phyloP scores from a whole-genome alignment of 2,113 vertebrate species.

The Trogon surrucura region DNA sequence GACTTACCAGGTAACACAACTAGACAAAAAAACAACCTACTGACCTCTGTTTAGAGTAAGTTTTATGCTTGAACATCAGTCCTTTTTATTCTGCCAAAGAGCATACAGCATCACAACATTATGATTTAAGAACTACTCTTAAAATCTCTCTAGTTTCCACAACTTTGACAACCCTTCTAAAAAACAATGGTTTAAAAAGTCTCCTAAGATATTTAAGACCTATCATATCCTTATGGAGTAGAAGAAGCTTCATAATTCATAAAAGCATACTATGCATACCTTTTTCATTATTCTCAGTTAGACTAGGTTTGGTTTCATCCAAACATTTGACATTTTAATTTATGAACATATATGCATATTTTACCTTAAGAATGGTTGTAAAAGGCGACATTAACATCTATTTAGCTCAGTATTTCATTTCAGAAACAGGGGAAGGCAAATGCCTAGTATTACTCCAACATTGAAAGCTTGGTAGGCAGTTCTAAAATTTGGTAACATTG shows the following conservation, averaged over 20 bases:
- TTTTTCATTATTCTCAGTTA: not conserved
- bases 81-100: not conserved
- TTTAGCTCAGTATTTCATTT: not conserved
- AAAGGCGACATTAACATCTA: not conserved
- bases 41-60: not conserved
- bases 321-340: not conserved
- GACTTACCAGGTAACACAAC: conserved; percentile 24
- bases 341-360: not conserved
- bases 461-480: not conserved
- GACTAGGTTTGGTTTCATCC: not conserved
- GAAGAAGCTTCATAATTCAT: not conserved
- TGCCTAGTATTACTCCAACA: not conserved
- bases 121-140: not conserved
- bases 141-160: not conserved
- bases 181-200: not conserved
- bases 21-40: conserved; percentile 13
- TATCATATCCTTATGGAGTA: not conserved
- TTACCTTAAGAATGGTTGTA: not conserved
- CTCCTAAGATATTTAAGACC: not conserved
- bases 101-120: not conserved
- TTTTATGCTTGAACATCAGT: not conserved
- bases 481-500: not conserved
- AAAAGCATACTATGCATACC: not conserved
- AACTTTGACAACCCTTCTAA: not conserved
- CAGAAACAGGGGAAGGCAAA: not conserved